phyloP scores from a whole-genome alignment of 2,888 invertebrate species.

The Anodontia alba region DNA sequence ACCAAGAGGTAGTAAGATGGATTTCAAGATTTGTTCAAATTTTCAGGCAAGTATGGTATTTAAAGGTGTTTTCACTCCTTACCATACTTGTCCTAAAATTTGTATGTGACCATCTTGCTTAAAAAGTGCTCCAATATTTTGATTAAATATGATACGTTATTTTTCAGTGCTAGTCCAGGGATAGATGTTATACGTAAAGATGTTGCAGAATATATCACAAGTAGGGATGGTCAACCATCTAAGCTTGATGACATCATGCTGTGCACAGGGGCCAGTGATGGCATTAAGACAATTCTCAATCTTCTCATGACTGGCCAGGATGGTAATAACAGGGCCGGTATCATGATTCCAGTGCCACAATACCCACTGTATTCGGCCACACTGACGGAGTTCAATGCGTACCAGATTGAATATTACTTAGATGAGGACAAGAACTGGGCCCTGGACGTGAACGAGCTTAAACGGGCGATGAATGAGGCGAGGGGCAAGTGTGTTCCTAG shows the following conservation, averaged over 20 bases:
- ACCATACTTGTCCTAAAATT: too few species aligned
- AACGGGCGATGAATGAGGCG: constrained; percentile 90
- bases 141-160: too few species aligned
- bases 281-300: constrained; percentile 94
- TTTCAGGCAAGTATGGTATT: too few species aligned
- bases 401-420: constrained; percentile 88
- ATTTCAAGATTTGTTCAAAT: too few species aligned
- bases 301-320: constrained; percentile 85
- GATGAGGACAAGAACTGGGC: constrained; percentile 96
- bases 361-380: constrained; percentile 99
- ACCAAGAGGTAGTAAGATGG: too few species aligned
- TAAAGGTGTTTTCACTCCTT: too few species aligned
- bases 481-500: constrained; percentile 89
- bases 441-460: constrained; percentile 91
- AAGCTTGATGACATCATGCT: constrained; percentile 93
- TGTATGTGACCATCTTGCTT: too few species aligned
- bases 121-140: too few species aligned
- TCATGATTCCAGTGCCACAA: constrained; percentile 99
- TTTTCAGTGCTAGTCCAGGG: constrained; percentile 90
- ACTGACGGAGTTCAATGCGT: constrained; percentile 95
- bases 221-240: constrained; percentile 90
- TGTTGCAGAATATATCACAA: constrained; percentile 93
- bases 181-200: constrained; percentile 95
- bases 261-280: constrained; percentile 95
- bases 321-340: constrained; percentile 88